phyloP scores from a whole-genome alignment of 2,888 invertebrate genomes.

The Dermolepida albohirtum region DNA sequence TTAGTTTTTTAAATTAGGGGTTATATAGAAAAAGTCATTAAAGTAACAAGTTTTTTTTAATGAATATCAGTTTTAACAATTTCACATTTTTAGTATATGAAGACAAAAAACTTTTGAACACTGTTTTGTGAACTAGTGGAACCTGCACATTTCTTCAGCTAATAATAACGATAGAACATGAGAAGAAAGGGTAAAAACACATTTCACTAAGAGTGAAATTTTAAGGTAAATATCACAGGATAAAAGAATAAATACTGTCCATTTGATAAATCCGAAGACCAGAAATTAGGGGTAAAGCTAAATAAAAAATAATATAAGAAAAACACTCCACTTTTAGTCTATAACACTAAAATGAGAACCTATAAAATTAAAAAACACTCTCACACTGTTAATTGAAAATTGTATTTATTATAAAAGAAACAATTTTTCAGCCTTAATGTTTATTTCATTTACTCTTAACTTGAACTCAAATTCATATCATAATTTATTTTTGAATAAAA shows the following conservation, averaged over 20 bases:
- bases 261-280: conserved; percentile 42
- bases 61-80: conserved; percentile 43
- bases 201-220: conserved; percentile 40
- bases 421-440: conserved; percentile 54
- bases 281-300: conserved; percentile 49
- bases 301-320: conserved; percentile 38
- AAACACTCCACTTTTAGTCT: conserved; percentile 44
- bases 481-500: conserved; percentile 39
- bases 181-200: conserved; percentile 33
- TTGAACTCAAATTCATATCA: conserved; percentile 41
- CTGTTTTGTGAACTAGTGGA: conserved; percentile 53
- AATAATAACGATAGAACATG: conserved; percentile 50
- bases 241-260: conserved; percentile 51
- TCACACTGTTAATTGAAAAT: conserved; percentile 51
- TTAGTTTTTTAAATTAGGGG: conserved; percentile 30
- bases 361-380: conserved; percentile 50
- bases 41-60: conserved; percentile 44
- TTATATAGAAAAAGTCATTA: conserved; percentile 41
- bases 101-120: conserved; percentile 39
- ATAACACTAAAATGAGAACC: conserved; percentile 42
- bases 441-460: conserved; percentile 48
- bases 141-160: conserved; percentile 54
- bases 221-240: conserved; percentile 51
- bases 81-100: conserved; percentile 39
- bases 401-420: conserved; percentile 55